Percentiles rank a stretch among this genome's conserved stretches.
These are phyloP conservation scores for Muscicapa comitata DNA, from an alignment of 2,797 vertebrate genomes.

Conservation along the genomic window DNA sequence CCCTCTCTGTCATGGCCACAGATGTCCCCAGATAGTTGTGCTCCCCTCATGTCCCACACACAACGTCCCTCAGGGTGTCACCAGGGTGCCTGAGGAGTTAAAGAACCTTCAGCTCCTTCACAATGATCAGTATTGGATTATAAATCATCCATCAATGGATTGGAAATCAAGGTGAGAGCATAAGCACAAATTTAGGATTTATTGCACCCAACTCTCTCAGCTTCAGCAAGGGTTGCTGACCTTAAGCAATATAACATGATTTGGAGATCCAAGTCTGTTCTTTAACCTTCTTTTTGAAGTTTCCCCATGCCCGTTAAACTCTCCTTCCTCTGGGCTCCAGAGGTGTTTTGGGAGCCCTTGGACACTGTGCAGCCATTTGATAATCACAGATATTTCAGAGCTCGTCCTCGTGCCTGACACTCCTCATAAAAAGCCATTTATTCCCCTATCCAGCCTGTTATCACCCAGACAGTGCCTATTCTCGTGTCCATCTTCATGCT, in stretches of 20 bases:
- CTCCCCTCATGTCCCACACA: background rate
- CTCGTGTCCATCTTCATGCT: background rate
- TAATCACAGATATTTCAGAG: background rate
- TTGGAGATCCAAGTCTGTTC: background rate
- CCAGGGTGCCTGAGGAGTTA: background rate
- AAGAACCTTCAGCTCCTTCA: background rate
- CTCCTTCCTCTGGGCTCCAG: background rate
- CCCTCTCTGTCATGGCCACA: rapidly evolving
- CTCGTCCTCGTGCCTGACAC: rapidly evolving
- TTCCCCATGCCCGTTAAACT: background rate
- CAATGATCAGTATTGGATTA: background rate
- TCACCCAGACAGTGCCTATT: background rate
- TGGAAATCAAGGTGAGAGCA: background rate
- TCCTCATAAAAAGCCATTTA: background rate
- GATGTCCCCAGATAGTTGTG: too few relatives aligned
- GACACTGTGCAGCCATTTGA: background rate
- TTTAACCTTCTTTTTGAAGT: background rate
- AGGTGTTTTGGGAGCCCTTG: background rate
- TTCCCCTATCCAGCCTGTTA: background rate
- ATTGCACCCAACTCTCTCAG: rapidly evolving
- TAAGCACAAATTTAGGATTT: background rate
- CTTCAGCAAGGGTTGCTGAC: background rate
- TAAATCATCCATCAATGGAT: background rate
- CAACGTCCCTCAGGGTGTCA: rapidly evolving
- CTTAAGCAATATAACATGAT: too few relatives aligned